Evolutionary conservation across 2,797 vertebrate species (phyloP), one percentile per base, ranked within the genome.

Genomic region (Pygocentrus nattereri): DNA sequence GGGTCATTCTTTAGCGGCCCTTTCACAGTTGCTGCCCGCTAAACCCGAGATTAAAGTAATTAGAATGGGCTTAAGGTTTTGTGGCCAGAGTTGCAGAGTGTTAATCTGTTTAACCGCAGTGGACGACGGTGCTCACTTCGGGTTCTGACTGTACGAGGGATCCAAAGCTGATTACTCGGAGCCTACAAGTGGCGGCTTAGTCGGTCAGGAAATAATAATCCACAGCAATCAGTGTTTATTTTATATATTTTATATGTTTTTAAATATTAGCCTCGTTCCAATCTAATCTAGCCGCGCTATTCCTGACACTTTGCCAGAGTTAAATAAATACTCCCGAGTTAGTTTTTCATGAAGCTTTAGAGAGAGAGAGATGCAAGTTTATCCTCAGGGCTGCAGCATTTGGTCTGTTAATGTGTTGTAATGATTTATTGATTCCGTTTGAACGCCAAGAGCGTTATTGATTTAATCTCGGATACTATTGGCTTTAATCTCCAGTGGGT

Each of bases 351-450:
- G 34, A 19, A 62, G 44, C 47, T 27, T 23, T 41, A 2, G n/a
- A 64, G 27, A 64, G n/a, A 64, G 27, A 64, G 27, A 25, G 27
- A 31, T 19, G 61, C 13, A 31, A 18, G 19, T 64, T 62, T 18
- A 21, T 19, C 62, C 62, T n/a, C 62, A n/a, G 30, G 79, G 64
- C 54, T 8, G 6, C 49, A 1, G 23, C 54, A 7, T 34, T 67
- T 31, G 19, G 2, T 44, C 18, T 11, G 50, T 68, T 69, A 59
- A 75, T 49, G 38, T 23, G 16, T 19, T 69, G 62, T 41, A 76
- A 76, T 3, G 73, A 76, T 82, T 82, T 62, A 82, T 82, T 23
- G 44, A 70, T 49, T 16, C 19, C 18, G 0, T 47, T 49, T 70
- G 12, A 49, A 34, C 44, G 41, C 38, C 25, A 7, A 50, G 71